Evolutionary conservation across 2,888 invertebrate genomes (phyloP).

Genomic region (Seira ritae): DNA sequence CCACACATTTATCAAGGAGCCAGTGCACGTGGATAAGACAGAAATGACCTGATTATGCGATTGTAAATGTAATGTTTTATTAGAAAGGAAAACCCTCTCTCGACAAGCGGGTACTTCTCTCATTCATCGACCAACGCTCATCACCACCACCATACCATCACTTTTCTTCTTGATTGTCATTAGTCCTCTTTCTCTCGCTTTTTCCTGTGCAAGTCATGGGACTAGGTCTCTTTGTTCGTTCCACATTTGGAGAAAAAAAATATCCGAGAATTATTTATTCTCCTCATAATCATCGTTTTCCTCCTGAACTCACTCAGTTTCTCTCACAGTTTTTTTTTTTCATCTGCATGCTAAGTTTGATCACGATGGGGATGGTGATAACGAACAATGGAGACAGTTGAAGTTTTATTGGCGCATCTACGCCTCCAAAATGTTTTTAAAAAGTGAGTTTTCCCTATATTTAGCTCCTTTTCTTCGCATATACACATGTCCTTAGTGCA

Average conservation of each 20-base stretch:
- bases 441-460: background rate
- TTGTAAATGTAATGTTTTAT: background rate
- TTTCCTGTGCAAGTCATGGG: background rate
- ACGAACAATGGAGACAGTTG: constrained; percentile 13
- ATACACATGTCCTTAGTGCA: background rate
- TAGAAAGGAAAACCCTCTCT: too few relatives aligned
- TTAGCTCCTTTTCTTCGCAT: background rate
- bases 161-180: background rate
- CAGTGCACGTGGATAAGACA: background rate
- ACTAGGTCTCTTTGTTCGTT: background rate
- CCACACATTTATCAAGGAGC: background rate
- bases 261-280: constrained; percentile 8
- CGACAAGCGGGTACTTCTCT: background rate
- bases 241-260: background rate
- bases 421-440: constrained; percentile 4
- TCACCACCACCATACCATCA: background rate
- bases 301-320: background rate
- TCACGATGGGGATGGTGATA: background rate
- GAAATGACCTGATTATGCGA: background rate
- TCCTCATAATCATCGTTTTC: constrained; percentile 8
- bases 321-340: background rate
- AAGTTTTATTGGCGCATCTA: background rate
- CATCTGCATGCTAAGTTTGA: constrained; percentile 9
- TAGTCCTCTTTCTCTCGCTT: background rate
- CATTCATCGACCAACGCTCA: background rate